A percentile compares a stretch with the other conserved stretches of the same genome.
Conservation (phyloP, 2,888 invertebrate genomes). For the Baccha elongata region DNA sequence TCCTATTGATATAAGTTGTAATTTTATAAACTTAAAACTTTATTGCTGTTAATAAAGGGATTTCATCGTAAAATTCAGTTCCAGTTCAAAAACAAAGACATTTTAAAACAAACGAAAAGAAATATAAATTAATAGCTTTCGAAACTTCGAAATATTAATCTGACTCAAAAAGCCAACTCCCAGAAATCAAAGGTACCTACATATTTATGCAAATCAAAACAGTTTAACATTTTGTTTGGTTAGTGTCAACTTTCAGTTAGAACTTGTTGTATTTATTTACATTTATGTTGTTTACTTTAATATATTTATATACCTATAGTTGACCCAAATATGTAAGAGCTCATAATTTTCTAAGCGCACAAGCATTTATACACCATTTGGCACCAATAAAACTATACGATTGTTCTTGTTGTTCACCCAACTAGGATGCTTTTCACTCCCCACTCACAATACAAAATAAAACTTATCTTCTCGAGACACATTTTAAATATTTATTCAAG, state of each 20-base stretch:
- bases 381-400: slow-evolving; percentile 38
- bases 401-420: slow-evolving; percentile 20
- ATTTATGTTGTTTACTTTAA: slow-evolving; percentile 26
- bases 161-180: too few relatives aligned
- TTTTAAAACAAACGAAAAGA: too few relatives aligned
- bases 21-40: too few relatives aligned
- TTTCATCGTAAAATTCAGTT: too few relatives aligned
- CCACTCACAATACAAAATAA: slow-evolving; percentile 36
- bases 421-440: not conserved
- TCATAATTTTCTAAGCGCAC: slow-evolving; percentile 34
- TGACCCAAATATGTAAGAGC: slow-evolving; percentile 39
- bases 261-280: slow-evolving; percentile 50
- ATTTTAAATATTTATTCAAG: slow-evolving; percentile 59
- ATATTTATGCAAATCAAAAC: slow-evolving; percentile 20
- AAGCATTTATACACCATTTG: not conserved
- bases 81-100: too few relatives aligned
- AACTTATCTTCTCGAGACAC: slow-evolving; percentile 63
- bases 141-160: too few relatives aligned
- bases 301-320: slow-evolving; percentile 13
- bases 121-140: too few relatives aligned
- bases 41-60: too few relatives aligned
- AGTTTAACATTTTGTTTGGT: slow-evolving; percentile 5
- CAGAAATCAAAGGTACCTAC: too few relatives aligned
- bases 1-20: too few relatives aligned
- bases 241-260: slow-evolving; percentile 41